Conservation (phyloP, 2,888 invertebrate genomes). For the Drosophila neonasuta region DNA sequence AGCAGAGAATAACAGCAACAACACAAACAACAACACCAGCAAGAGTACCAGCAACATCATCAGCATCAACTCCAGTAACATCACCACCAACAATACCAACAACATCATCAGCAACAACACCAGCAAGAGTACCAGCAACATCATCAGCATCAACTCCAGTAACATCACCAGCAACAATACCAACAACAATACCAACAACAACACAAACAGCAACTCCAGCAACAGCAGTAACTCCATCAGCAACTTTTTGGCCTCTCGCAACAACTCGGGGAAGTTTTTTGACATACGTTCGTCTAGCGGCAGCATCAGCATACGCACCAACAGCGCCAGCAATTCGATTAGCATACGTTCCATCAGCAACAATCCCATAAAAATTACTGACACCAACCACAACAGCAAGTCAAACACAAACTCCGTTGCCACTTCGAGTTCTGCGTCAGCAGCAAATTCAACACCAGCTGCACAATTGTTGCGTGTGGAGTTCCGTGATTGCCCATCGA, state of each 20-base stretch:
- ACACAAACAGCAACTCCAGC: not conserved
- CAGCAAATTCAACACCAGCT: not conserved
- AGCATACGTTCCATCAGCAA: not conserved
- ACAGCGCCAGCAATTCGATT: not conserved
- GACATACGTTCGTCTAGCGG: not conserved
- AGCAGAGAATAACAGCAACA: not conserved
- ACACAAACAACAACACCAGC: not conserved
- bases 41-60: not conserved
- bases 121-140: not conserved
- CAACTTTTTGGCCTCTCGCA: not conserved
- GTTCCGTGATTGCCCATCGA: conserved; percentile 32
- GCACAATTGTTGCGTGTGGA: conserved; percentile 44
- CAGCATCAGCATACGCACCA: not conserved
- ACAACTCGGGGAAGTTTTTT: not conserved
- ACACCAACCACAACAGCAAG: not conserved
- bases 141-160: no score
- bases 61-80: no score
- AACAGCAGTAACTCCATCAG: not conserved
- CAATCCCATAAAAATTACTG: not conserved
- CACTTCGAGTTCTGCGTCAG: not conserved
- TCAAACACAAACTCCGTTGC: accelerated
- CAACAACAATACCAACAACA: not conserved
- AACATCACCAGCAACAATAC: not conserved
- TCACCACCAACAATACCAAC: not conserved
- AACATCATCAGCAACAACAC: not conserved